Base-by-base conservation (phyloP, 2,797 vertebrate genomes). In the Sardinella longiceps region DNA sequence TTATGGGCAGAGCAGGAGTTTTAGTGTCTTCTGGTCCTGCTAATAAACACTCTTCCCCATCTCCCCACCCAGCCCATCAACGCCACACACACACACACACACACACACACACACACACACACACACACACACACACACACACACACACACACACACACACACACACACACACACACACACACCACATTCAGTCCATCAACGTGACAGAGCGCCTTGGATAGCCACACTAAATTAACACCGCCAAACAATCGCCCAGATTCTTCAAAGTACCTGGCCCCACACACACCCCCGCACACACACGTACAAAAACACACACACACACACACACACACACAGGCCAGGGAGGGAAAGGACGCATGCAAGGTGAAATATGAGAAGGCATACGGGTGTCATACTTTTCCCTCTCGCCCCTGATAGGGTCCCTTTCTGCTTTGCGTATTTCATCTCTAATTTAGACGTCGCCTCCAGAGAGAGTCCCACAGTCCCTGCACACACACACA, bases 221-320 rank as follows among this genome's bases (percentile, higher is more conserved):
- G 70, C 86, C 23, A 46, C 86, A 86, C 81, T 91, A 89, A 89
- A 91, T 88, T 85, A 90, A 89, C 84, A 80, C 84, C 85, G 63
- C 56, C 84, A 88, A 88, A 87, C 90, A 90, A 88, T 84, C 53
- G 85, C 87, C 85, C 87, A 89, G 87, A 91, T 92, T 91, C 87
- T 89, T 91, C 90, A 91, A 88, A 88, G 90, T 89, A 82, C 80
- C 86, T 28, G 11, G 11, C n/a, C 51, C 18, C 51, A 53, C 18
- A 53, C 51, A 53, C 51, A 53, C 51, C n/a, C n/a, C n/a, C n/a
- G 23, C 51, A 23, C 51, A 53, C 51, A 53, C 18, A 53, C 51
- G 23, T 20, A 53, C 60, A 33, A 25, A 33, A 5, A 63, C 18
- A 28, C 58, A 63, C 18, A 63, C 58, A 63, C 58, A 63, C 58